These are phyloP conservation scores for Xylocampa areola DNA, from an alignment of 2,888 invertebrate genomes.

Conservation along the genomic window DNA sequence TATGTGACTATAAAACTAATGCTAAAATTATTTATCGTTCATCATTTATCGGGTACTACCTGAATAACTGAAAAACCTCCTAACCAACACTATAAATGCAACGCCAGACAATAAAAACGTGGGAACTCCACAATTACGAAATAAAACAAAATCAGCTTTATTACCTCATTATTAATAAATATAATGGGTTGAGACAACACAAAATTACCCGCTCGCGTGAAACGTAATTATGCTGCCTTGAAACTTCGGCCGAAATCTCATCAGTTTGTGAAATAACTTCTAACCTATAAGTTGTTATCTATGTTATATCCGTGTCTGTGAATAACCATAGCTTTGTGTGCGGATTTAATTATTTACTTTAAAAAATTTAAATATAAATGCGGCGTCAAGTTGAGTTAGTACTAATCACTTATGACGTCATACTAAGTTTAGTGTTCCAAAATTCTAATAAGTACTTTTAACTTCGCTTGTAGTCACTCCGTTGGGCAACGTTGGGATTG, in stretches of 20 bases:
- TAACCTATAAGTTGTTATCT: no score
- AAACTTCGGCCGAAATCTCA: constrained; percentile 3
- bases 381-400: no score
- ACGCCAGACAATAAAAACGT: constrained; percentile 26
- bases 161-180: constrained; percentile 36
- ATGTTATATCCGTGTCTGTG: neutral
- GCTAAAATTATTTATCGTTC: no score
- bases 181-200: constrained; percentile 24
- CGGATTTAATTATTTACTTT: neutral
- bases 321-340: neutral
- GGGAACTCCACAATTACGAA: constrained; percentile 29
- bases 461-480: no score
- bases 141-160: constrained; percentile 31
- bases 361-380: no score
- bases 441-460: no score
- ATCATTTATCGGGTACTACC: neutral
- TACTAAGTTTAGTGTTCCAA: no score
- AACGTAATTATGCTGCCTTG: constrained; percentile 25
- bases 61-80: constrained; percentile 1
- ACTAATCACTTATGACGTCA: no score
- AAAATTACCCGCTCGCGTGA: constrained; percentile 23
- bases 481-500: no score
- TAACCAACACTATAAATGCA: neutral
- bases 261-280: neutral
- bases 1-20: no score